These are phyloP conservation scores for Sternotherus odoratus DNA, from an alignment of 2,797 vertebrate species.

Conservation along the genomic window DNA sequence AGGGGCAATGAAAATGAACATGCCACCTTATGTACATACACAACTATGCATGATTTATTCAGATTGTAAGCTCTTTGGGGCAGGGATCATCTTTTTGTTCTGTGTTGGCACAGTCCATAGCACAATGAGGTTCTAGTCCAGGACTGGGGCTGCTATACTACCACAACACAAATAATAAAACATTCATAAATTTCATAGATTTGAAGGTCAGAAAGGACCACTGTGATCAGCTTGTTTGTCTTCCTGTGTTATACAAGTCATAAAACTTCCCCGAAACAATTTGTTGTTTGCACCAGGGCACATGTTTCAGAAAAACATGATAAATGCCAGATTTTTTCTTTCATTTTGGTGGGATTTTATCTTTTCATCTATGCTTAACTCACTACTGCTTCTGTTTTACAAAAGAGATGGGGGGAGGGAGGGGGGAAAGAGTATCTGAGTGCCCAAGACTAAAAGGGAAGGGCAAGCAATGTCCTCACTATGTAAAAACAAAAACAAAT, in stretches of 20 bases:
- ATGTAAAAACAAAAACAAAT: neutral
- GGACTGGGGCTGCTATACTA: neutral
- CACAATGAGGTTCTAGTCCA: neutral
- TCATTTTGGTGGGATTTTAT: neutral
- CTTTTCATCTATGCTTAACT: fast-evolving
- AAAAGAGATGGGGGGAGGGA: neutral
- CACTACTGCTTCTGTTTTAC: neutral
- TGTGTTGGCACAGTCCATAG: neutral
- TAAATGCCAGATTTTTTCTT: neutral
- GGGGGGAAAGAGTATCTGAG: neutral
- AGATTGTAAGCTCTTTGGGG: neutral
- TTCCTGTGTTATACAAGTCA: neutral
- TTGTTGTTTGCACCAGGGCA: neutral
- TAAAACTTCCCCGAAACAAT: neutral
- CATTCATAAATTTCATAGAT: neutral
- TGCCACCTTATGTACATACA: neutral
- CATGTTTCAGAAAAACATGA: neutral
- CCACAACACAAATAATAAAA: neutral
- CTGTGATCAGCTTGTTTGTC: neutral
- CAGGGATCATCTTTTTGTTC: neutral
- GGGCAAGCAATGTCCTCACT: neutral
- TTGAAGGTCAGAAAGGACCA: neutral
- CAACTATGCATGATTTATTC: neutral
- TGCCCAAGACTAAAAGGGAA: neutral
- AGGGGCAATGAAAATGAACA: neutral